Conservation (phyloP, 2,797 vertebrate genomes). For the Hyperoplus immaculatus region DNA sequence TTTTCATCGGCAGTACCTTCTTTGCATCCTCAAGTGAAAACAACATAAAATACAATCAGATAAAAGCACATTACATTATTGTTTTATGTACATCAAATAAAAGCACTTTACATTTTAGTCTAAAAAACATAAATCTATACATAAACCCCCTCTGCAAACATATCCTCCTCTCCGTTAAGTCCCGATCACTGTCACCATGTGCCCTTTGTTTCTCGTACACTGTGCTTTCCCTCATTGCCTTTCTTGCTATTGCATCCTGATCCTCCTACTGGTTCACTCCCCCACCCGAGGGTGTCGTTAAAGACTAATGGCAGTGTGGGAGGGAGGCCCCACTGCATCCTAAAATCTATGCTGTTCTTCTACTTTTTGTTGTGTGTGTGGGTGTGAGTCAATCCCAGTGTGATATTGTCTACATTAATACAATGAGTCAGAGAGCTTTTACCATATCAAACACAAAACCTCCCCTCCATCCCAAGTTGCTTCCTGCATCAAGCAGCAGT, state of each 20-base stretch:
- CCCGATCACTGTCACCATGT: background rate
- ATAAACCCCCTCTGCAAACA: background rate
- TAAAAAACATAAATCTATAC: no score
- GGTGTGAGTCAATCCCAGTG: constrained; percentile 18
- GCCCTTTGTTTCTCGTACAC: background rate
- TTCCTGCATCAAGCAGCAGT: background rate
- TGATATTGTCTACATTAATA: constrained; percentile 45
- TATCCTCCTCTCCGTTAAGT: constrained; percentile 12
- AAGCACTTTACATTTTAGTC: no score
- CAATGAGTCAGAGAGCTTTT: constrained; percentile 51
- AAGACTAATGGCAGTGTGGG: constrained; percentile 41
- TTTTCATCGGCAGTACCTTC: no score
- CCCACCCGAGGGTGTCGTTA: constrained; percentile 30
- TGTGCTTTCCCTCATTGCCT: background rate
- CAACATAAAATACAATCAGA: no score
- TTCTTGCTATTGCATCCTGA: constrained; percentile 9
- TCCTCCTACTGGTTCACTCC: background rate
- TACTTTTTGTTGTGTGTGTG: background rate
- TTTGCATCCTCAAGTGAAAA: no score
- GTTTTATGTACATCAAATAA: no score
- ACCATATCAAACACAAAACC: constrained; percentile 34
- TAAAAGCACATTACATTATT: no score
- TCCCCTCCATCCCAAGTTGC: constrained; percentile 8
- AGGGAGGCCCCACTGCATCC: constrained; percentile 21
- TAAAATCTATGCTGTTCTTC: constrained; percentile 23